phyloP scores from a whole-genome alignment of 2,113 vertebrate genomes.

The Sorex araneus region DNA sequence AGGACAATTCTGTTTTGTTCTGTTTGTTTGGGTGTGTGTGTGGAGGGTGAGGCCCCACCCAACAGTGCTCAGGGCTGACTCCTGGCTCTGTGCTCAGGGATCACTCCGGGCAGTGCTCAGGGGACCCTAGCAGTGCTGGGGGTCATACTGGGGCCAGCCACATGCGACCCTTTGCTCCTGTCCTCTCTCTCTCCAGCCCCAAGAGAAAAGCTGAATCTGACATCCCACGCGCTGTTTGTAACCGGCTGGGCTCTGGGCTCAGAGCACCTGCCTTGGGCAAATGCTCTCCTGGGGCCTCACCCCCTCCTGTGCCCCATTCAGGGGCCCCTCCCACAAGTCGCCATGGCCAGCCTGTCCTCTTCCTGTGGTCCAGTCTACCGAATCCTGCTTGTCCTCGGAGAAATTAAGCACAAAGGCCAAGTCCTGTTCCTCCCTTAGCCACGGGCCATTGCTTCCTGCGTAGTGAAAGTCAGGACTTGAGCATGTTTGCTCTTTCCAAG shows the following conservation, averaged over 20 bases:
- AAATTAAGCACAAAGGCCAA: slow-evolving; percentile 47
- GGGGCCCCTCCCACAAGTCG: background rate
- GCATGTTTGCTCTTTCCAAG: background rate
- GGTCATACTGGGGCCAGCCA: too few relatives aligned
- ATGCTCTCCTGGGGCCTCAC: background rate
- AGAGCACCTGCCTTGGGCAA: background rate
- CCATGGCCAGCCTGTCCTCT: background rate
- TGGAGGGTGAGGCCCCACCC: too few relatives aligned
- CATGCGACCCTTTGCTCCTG: too few relatives aligned
- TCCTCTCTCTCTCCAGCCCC: too few relatives aligned
- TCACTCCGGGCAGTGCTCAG: too few relatives aligned
- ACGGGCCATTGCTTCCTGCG: background rate
- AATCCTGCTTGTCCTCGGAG: background rate
- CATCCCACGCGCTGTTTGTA: background rate
- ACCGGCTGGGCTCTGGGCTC: background rate
- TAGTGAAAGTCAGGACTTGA: slow-evolving; percentile 18
- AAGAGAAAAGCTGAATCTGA: background rate
- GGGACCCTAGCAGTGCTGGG: too few relatives aligned
- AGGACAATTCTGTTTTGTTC: background rate
- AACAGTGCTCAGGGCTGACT: too few relatives aligned
- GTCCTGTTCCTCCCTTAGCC: background rate
- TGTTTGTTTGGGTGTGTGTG: too few relatives aligned
- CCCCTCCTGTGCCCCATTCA: background rate
- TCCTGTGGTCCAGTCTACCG: background rate
- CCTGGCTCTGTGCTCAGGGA: too few relatives aligned